Percentiles rank a stretch among this genome's conserved stretches.
phyloP scores from a whole-genome alignment of 2,888 invertebrate species.

The Eremobia ochroleuca region DNA sequence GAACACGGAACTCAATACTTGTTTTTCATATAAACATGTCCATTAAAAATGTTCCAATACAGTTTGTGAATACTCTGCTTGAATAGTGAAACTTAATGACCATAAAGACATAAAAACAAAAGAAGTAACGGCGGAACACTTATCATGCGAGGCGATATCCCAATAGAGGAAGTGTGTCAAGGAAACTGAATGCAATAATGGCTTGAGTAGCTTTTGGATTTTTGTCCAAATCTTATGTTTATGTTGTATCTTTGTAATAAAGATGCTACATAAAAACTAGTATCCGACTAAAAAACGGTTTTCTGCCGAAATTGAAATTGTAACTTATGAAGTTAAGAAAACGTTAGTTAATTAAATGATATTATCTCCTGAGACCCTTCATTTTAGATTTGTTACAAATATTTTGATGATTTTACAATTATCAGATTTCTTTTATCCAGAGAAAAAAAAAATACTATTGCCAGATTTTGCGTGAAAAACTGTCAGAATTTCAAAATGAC shows the following conservation, averaged over 20 bases:
- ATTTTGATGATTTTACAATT: too few species aligned
- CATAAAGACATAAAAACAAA: constrained; percentile 7
- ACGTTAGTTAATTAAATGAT: too few species aligned
- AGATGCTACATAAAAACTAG: neutral
- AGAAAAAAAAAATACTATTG: too few species aligned
- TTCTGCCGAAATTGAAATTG: too few species aligned
- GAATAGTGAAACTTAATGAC: neutral
- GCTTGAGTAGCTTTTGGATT: neutral
- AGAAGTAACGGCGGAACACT: neutral
- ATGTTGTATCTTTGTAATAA: neutral
- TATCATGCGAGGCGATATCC: constrained; percentile 12
- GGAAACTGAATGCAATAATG: constrained; percentile 12
- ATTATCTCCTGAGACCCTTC: too few species aligned
- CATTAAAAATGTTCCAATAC: neutral
- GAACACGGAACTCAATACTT: neutral
- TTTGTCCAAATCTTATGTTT: neutral
- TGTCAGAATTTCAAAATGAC: too few species aligned
- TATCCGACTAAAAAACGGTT: too few species aligned
- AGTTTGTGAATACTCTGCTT: constrained; percentile 5
- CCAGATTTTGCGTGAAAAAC: too few species aligned
- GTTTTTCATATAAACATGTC: neutral
- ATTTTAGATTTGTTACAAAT: too few species aligned
- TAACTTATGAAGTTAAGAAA: too few species aligned
- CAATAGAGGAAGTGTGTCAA: constrained; percentile 2
- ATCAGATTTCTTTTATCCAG: too few species aligned